These are phyloP conservation scores for Machimus rusticus DNA, from an alignment of 2,888 invertebrate species.

Conservation along the genomic window DNA sequence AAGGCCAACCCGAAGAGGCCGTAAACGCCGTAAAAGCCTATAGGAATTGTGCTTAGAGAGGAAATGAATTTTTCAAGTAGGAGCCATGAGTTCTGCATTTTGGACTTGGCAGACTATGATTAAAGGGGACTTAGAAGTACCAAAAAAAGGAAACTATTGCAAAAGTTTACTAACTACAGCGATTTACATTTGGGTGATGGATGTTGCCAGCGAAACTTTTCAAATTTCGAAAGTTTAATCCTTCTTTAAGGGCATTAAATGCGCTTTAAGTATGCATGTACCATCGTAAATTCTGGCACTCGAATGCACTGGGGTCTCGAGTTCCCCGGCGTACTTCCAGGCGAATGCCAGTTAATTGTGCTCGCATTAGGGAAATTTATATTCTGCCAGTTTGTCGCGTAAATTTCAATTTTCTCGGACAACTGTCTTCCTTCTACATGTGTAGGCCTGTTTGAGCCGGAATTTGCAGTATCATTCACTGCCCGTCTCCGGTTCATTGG, in stretches of 20 bases:
- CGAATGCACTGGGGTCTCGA: neutral
- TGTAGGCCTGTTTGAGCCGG: neutral
- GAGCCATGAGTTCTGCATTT: neutral
- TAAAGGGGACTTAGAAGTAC: neutral
- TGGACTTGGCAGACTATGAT: neutral
- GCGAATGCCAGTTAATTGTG: neutral
- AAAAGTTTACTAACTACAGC: neutral
- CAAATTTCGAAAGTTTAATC: neutral
- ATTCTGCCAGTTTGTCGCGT: neutral
- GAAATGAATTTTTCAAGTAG: conserved; percentile 28
- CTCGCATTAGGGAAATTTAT: neutral
- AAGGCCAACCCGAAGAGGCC: neutral
- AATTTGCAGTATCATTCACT: neutral
- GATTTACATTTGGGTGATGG: neutral
- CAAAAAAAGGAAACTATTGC: neutral
- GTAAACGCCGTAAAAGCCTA: neutral
- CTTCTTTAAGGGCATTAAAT: neutral
- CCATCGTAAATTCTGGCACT: neutral
- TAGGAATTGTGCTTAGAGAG: neutral
- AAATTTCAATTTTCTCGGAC: neutral
- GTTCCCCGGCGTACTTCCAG: neutral
- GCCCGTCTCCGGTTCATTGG: neutral
- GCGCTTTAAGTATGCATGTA: neutral
- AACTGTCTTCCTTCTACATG: neutral
- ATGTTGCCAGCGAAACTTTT: neutral